phyloP scores from a whole-genome alignment of 2,888 invertebrate species.

The Busseola fusca region DNA sequence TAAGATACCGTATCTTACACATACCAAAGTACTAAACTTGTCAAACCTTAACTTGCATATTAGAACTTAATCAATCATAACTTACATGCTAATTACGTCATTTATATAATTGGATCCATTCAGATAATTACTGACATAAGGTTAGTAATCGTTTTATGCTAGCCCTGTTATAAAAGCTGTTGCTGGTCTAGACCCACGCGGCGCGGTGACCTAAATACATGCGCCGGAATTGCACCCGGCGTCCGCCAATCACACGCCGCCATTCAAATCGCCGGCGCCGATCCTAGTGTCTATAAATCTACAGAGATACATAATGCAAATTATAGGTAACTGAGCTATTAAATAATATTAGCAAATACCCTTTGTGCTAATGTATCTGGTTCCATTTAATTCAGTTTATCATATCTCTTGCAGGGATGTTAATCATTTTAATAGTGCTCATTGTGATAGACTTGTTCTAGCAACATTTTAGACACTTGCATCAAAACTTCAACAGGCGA shows the following conservation, averaged over 20 bases:
- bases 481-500: background rate
- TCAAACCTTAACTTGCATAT: constrained; percentile 6
- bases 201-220: constrained; percentile 85
- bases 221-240: constrained; percentile 81
- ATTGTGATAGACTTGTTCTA: constrained; percentile 2
- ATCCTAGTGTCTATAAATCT: constrained; percentile 79
- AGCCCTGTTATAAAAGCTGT: constrained; percentile 72
- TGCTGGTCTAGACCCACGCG: constrained; percentile 84
- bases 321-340: constrained; percentile 75
- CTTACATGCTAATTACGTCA: constrained; percentile 35
- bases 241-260: constrained; percentile 83
- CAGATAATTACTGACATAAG: constrained; percentile 58
- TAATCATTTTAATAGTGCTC: constrained; percentile 22
- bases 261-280: constrained; percentile 86
- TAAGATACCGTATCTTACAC: background rate
- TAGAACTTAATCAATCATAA: constrained; percentile 34
- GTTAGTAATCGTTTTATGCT: constrained; percentile 55
- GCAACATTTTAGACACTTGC: background rate
- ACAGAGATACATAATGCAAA: constrained; percentile 73
- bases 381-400: constrained; percentile 58
- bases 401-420: constrained; percentile 49
- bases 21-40: constrained; percentile 3
- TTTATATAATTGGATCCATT: constrained; percentile 44
- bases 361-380: constrained; percentile 69
- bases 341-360: constrained; percentile 80